Evolutionary conservation across 2,113 vertebrate species (phyloP).

Genomic region (Cyanoramphus novaezelandiae): DNA sequence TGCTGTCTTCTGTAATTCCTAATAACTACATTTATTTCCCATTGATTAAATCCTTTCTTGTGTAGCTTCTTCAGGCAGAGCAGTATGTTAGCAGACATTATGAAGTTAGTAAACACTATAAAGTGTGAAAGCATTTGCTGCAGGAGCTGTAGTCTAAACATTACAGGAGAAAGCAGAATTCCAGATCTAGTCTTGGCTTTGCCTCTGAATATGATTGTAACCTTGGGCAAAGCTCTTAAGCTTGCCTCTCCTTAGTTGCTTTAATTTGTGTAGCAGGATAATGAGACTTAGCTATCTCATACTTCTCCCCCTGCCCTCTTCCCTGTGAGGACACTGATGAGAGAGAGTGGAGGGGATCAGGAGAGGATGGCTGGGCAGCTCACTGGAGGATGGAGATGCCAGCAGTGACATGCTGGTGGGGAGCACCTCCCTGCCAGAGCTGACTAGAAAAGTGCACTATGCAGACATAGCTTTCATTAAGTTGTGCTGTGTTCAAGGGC

Average conservation of each 20-base stretch:
- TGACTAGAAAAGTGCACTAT: accelerated
- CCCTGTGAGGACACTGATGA: neutral
- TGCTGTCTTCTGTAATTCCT: neutral
- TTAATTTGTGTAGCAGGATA: constrained; percentile 38
- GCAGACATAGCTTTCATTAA: neutral
- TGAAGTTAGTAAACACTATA: constrained; percentile 69
- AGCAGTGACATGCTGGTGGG: accelerated
- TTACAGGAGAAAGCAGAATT: constrained; percentile 66
- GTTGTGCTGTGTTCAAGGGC: neutral
- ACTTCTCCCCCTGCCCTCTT: neutral
- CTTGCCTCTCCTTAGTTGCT: constrained; percentile 53
- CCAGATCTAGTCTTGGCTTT: constrained; percentile 68
- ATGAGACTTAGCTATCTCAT: neutral
- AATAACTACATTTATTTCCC: constrained; percentile 9
- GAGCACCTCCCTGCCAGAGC: neutral
- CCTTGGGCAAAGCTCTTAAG: constrained; percentile 64
- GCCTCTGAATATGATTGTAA: constrained; percentile 69
- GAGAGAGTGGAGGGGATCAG: neutral
- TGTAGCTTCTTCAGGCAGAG: constrained; percentile 39
- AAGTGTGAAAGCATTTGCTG: constrained; percentile 70
- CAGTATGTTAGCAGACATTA: constrained; percentile 57
- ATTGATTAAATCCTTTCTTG: constrained; percentile 1
- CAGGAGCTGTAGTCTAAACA: constrained; percentile 70
- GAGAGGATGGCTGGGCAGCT: neutral
- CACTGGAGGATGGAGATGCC: neutral